Percentiles rank a stretch among this genome's conserved stretches.
Conservation (phyloP, 2,113 vertebrate species). For the Morone saxatilis region DNA sequence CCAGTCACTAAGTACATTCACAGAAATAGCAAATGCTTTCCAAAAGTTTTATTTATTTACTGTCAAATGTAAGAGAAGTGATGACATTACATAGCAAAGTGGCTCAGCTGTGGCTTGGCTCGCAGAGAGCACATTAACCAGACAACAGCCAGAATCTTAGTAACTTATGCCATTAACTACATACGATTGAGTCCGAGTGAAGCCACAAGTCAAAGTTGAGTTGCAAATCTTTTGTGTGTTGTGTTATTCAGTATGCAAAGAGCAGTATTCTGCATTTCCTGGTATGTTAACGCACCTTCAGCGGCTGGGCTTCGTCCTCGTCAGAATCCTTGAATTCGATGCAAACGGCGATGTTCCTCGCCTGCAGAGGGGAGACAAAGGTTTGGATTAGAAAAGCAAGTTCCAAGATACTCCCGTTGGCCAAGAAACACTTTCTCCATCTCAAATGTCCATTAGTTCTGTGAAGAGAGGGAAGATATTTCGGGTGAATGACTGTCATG, state of each 20-base stretch:
- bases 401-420: neutral
- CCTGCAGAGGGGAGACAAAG: constrained; percentile 81
- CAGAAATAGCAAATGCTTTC: neutral
- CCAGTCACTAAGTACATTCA: neutral
- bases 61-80: neutral
- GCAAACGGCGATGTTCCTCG: constrained; percentile 95
- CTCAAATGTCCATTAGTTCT: neutral
- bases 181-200: neutral
- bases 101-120: neutral
- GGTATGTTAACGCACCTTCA: constrained; percentile 88
- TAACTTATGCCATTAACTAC: neutral
- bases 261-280: neutral
- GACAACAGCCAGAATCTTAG: neutral
- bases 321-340: constrained; percentile 97
- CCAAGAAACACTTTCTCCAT: constrained; percentile 6
- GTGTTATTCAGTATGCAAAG: constrained; percentile 1
- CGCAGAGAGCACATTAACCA: neutral
- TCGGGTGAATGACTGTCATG: constrained; percentile 13
- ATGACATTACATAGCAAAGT: neutral
- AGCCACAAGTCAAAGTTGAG: neutral
- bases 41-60: neutral
- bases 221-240: neutral
- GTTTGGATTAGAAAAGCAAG: constrained; percentile 17
- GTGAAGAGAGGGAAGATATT: constrained; percentile 20
- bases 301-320: constrained; percentile 90